phyloP scores from a whole-genome alignment of 2,797 vertebrate genomes.

The Chelidonichthys spinosus region DNA sequence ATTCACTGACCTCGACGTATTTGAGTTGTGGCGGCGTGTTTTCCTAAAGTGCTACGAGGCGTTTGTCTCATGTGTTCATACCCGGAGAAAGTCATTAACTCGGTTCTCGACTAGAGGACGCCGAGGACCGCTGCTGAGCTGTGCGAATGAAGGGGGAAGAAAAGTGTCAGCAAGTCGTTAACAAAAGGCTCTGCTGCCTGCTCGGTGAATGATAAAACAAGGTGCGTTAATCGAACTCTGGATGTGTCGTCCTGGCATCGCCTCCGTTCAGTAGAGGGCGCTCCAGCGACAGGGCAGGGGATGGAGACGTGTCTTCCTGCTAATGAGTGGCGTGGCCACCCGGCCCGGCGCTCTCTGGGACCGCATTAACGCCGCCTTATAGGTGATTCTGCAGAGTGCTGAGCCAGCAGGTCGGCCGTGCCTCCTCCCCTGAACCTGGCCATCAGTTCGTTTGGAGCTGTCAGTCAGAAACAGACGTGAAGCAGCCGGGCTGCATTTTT shows the following conservation, averaged over 20 bases:
- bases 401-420: slow-evolving; percentile 68
- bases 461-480: slow-evolving; percentile 62
- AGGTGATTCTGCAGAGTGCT: slow-evolving; percentile 70
- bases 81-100: slow-evolving; percentile 32
- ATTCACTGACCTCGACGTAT: slow-evolving; percentile 72
- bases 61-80: slow-evolving; percentile 46
- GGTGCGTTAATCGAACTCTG: slow-evolving; percentile 9
- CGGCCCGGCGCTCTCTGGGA: slow-evolving; percentile 53
- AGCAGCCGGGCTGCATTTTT: slow-evolving; percentile 15
- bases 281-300: slow-evolving; percentile 18
- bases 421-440: slow-evolving; percentile 64
- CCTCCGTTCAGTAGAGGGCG: slow-evolving; percentile 43
- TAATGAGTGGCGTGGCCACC: slow-evolving; percentile 67
- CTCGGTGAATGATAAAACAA: slow-evolving; percentile 40
- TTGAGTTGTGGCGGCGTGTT: slow-evolving; percentile 44
- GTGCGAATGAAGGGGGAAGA: slow-evolving; percentile 21
- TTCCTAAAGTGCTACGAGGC: slow-evolving; percentile 52
- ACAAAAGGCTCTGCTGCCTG: slow-evolving; percentile 12
- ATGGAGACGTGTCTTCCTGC: slow-evolving; percentile 26
- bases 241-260: not conserved
- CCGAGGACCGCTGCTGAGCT: not conserved
- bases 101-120: slow-evolving; percentile 31
- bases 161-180: slow-evolving; percentile 14
- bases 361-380: slow-evolving; percentile 72
- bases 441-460: slow-evolving; percentile 66